These are phyloP conservation scores for Apoda limacodes DNA, from an alignment of 2,888 invertebrate genomes.

Conservation along the genomic window DNA sequence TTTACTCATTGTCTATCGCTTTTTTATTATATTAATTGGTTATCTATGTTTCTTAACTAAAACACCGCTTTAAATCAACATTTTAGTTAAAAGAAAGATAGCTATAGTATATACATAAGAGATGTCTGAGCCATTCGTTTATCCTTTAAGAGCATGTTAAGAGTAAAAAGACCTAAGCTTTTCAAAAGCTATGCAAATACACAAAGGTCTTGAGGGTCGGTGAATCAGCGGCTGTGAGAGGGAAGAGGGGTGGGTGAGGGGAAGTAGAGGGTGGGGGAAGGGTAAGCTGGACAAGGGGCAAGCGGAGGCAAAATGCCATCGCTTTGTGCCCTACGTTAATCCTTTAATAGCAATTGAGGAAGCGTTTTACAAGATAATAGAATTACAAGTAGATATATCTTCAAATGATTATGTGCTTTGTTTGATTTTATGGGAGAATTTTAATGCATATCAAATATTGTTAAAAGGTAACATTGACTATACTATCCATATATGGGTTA, in stretches of 20 bases:
- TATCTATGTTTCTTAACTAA: too few species aligned
- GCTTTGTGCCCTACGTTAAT: conserved; percentile 58
- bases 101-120: too few species aligned
- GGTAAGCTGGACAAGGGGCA: conserved; percentile 52
- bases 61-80: too few species aligned
- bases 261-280: conserved; percentile 18
- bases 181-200: conserved; percentile 65
- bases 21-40: too few species aligned
- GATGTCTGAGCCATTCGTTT: conserved; percentile 32
- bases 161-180: conserved; percentile 53
- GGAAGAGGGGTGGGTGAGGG: conserved; percentile 23
- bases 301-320: conserved; percentile 55
- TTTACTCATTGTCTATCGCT: too few species aligned
- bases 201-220: conserved; percentile 58
- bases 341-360: conserved; percentile 61
- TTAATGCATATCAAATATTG: too few species aligned
- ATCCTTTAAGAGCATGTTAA: conserved; percentile 53
- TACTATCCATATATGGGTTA: too few species aligned
- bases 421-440: too few species aligned
- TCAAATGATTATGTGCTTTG: too few species aligned
- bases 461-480: too few species aligned
- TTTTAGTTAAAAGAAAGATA: too few species aligned
- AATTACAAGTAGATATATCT: too few species aligned
- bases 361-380: conserved; percentile 19
- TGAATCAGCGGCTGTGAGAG: conserved; percentile 25